These are phyloP conservation scores for Thamnophis elegans DNA, from an alignment of 2,797 vertebrate genomes.

Conservation along the genomic window DNA sequence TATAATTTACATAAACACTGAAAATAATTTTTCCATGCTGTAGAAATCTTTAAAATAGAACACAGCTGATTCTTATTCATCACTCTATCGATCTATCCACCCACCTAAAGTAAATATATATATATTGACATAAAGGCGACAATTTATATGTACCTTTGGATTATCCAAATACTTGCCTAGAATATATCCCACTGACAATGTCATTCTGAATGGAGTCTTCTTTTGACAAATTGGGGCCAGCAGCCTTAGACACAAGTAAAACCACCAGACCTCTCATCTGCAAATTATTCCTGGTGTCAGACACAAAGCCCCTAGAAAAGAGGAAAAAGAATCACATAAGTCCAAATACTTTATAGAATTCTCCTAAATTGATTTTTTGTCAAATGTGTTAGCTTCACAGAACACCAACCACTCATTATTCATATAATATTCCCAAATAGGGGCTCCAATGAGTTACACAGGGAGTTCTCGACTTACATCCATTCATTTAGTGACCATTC, in stretches of 20 bases:
- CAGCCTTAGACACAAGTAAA: slow-evolving; percentile 92
- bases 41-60: slow-evolving; percentile 20
- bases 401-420: neutral
- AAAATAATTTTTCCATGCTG: slow-evolving; percentile 23
- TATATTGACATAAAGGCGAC: neutral
- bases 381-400: neutral
- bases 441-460: neutral
- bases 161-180: slow-evolving; percentile 78
- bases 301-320: slow-evolving; percentile 84
- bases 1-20: neutral
- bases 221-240: slow-evolving; percentile 78
- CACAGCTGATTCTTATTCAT: neutral
- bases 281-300: slow-evolving; percentile 87
- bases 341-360: neutral
- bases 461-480: neutral
- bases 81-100: neutral
- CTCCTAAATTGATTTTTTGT: neutral
- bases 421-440: neutral
- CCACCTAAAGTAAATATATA: neutral
- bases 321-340: neutral
- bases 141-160: neutral
- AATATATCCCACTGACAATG: slow-evolving; percentile 94
- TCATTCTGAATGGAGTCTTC: slow-evolving; percentile 76
- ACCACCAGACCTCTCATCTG: slow-evolving; percentile 92
- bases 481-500: neutral